Evolutionary conservation across 2,888 invertebrate species (phyloP).

Genomic region (Acleris emargana): DNA sequence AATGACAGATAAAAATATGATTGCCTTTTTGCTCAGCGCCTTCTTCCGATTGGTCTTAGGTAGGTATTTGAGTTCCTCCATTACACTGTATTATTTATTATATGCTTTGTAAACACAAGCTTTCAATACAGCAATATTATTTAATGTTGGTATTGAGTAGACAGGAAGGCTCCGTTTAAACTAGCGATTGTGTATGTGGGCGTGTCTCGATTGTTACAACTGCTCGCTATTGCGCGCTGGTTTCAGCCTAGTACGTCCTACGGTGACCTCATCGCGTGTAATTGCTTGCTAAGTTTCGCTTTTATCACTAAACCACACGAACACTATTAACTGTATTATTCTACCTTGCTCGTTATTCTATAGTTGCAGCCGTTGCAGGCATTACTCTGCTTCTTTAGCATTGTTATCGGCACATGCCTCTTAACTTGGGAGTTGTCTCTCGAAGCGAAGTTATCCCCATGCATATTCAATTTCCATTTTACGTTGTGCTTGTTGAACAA

Average conservation of each 20-base stretch:
- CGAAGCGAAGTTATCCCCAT: slow-evolving; percentile 11
- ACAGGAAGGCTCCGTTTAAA: slow-evolving; percentile 73
- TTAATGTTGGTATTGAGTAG: slow-evolving; percentile 44
- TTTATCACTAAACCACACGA: slow-evolving; percentile 46
- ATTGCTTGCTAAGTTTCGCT: slow-evolving; percentile 58
- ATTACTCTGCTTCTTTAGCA: background rate
- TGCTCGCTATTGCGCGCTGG: slow-evolving; percentile 68
- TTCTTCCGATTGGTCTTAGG: background rate
- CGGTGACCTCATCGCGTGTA: slow-evolving; percentile 62
- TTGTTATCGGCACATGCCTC: background rate
- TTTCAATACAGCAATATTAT: slow-evolving; percentile 31
- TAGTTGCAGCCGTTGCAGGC: background rate
- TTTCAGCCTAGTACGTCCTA: slow-evolving; percentile 45
- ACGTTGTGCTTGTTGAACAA: slow-evolving; percentile 8
- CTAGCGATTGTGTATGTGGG: slow-evolving; percentile 67
- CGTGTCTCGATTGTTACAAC: slow-evolving; percentile 66
- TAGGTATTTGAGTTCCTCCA: slow-evolving; percentile 2
- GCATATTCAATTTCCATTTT: slow-evolving; percentile 19
- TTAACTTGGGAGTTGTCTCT: slow-evolving; percentile 7
- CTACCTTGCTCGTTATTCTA: slow-evolving; percentile 7
- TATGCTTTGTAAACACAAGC: slow-evolving; percentile 23
- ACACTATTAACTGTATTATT: slow-evolving; percentile 10
- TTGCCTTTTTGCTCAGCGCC: slow-evolving; percentile 15
- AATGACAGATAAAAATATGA: slow-evolving; percentile 21
- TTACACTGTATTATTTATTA: slow-evolving; percentile 8